A percentile compares a stretch with the other conserved stretches of the same genome.
These are phyloP conservation scores for Melanaphis sacchari DNA, from an alignment of 1,140 invertebrate species.

Conservation along the genomic window DNA sequence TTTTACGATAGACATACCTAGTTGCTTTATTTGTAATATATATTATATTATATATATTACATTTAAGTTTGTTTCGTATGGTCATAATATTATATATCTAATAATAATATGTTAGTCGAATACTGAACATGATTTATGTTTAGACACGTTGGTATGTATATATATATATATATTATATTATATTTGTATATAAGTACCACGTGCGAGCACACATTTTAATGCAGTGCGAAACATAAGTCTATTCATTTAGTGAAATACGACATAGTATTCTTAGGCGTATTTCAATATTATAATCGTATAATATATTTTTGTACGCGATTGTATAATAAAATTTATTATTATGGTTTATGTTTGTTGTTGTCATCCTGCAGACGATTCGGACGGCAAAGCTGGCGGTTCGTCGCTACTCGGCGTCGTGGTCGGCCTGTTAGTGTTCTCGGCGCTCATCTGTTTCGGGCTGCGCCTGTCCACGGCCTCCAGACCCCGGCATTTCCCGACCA, in stretches of 20 bases:
- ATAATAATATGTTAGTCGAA: not conserved
- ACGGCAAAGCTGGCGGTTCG: slow-evolving; percentile 74
- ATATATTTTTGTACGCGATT: not conserved
- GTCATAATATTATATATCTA: not conserved
- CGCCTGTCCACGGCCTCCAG: slow-evolving; percentile 77
- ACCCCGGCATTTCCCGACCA: slow-evolving; percentile 80
- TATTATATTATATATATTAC: not conserved
- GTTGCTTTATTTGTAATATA: not conserved
- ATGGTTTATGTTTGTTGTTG: slow-evolving; percentile 14
- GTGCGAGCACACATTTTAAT: not conserved
- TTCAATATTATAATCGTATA: not conserved
- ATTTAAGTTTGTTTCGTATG: not conserved
- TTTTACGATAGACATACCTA: not conserved
- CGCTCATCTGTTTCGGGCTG: slow-evolving; percentile 83
- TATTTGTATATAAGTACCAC: not conserved
- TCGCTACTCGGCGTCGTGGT: slow-evolving; percentile 81
- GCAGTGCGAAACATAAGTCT: not conserved
- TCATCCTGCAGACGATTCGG: slow-evolving; percentile 34
- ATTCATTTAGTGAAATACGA: not conserved
- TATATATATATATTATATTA: not conserved
- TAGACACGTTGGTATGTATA: not conserved
- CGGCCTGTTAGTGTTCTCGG: slow-evolving; percentile 82
- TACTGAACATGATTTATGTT: not conserved
- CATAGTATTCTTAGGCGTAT: not conserved
- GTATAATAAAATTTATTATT: not conserved